Percentiles rank a stretch among this genome's conserved stretches.
These are phyloP conservation scores for Ceratina calcarata DNA, from an alignment of 1,140 invertebrate genomes.

Conservation along the genomic window DNA sequence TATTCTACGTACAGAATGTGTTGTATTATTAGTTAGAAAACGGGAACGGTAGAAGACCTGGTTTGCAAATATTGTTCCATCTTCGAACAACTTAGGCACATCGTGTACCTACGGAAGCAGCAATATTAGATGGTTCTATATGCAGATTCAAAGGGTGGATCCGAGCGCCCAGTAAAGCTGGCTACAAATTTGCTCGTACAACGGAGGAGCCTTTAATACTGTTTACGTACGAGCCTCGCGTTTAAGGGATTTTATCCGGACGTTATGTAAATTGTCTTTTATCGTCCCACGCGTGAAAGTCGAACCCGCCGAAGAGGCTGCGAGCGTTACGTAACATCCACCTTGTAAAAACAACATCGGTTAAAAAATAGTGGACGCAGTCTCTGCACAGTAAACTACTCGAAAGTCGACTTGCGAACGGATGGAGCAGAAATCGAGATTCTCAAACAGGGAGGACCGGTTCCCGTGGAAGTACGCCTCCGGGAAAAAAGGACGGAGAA, in stretches of 20 bases:
- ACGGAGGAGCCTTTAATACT: constrained; percentile 34
- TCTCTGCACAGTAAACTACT: not conserved
- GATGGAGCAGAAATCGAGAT: not conserved
- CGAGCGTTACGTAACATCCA: not conserved
- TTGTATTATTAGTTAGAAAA: not conserved
- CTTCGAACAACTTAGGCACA: constrained; percentile 5
- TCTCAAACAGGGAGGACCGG: not conserved
- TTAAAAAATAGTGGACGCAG: not conserved
- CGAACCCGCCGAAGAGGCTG: not conserved
- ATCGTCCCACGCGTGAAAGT: not conserved
- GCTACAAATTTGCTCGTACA: constrained; percentile 46
- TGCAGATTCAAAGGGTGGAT: constrained; percentile 27
- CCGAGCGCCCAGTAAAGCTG: constrained; percentile 22
- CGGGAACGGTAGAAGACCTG: not conserved
- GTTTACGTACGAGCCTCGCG: constrained; percentile 21
- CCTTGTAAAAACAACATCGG: not conserved
- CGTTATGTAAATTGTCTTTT: constrained; percentile 20
- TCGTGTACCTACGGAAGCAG: not conserved
- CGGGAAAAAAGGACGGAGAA: not conserved
- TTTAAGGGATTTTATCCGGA: constrained; percentile 29
- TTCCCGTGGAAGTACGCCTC: not conserved
- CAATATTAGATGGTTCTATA: constrained; percentile 40
- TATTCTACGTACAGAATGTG: too few species aligned
- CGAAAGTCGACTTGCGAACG: not conserved
- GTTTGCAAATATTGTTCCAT: constrained; percentile 29